Conservation (phyloP, 2,888 invertebrate genomes). For the Urechis unicinctus region DNA sequence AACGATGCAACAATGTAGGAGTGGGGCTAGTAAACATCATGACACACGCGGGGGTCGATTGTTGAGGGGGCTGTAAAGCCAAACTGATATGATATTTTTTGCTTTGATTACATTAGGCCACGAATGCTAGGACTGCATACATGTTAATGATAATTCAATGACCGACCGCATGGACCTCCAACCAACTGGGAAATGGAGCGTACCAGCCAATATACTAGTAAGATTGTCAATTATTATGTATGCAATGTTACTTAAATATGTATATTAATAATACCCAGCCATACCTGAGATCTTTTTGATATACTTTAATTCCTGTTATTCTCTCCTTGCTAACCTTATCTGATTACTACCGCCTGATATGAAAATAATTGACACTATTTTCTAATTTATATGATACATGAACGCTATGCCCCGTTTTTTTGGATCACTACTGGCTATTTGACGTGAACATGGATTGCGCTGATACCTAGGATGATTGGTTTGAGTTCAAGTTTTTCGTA, state of each 20-base stretch:
- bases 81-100: too few species aligned
- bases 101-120: too few species aligned
- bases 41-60: too few species aligned
- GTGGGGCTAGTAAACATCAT: constrained; percentile 41
- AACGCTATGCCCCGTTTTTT: constrained; percentile 22
- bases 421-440: constrained; percentile 45
- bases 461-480: constrained; percentile 46
- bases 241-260: too few species aligned
- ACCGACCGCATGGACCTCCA: constrained; percentile 42
- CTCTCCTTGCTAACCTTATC: too few species aligned
- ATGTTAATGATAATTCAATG: too few species aligned
- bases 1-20: constrained; percentile 38
- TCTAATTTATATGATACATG: neutral
- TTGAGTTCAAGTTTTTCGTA: constrained; percentile 49
- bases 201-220: constrained; percentile 30
- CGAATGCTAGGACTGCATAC: too few species aligned
- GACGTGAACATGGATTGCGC: constrained; percentile 43
- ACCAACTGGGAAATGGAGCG: constrained; percentile 24
- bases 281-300: neutral
- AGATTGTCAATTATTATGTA: constrained; percentile 1
- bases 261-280: neutral
- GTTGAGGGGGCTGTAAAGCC: too few species aligned
- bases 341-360: too few species aligned
- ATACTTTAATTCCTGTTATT: too few species aligned
- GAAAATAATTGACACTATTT: too few species aligned